phyloP scores from a whole-genome alignment of 2,113 vertebrate genomes.

The Trematomus loennbergii region DNA sequence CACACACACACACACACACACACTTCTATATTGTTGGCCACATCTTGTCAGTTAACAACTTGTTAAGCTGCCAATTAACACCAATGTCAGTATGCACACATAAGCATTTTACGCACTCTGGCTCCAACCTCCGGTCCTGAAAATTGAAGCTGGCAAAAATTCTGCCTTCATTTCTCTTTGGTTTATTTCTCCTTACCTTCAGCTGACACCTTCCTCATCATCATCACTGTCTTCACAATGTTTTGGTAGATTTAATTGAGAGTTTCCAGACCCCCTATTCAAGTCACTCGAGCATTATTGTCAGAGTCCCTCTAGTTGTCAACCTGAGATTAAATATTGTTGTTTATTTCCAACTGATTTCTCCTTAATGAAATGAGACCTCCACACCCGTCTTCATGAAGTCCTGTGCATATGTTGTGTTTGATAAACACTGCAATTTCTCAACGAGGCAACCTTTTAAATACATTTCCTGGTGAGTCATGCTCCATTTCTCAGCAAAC shows the following conservation, averaged over 20 bases:
- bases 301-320: background rate
- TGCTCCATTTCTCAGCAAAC: constrained; percentile 36
- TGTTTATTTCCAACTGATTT: background rate
- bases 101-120: constrained; percentile 31
- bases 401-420: constrained; percentile 23
- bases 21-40: background rate
- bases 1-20: background rate
- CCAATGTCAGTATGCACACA: constrained; percentile 12
- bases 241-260: background rate
- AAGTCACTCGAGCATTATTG: background rate
- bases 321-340: background rate
- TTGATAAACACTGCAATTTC: constrained; percentile 14
- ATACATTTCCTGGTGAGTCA: constrained; percentile 46
- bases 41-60: background rate
- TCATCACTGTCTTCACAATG: background rate
- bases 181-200: background rate
- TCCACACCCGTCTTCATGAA: constrained; percentile 4
- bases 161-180: background rate
- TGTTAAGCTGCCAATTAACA: constrained; percentile 8
- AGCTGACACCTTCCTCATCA: background rate
- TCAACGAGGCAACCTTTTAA: constrained; percentile 26
- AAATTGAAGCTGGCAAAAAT: too few relatives aligned
- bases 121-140: too few relatives aligned
- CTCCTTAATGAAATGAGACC: background rate
- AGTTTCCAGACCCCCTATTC: background rate